Evolutionary conservation across 2,113 vertebrate genomes (phyloP).

Genomic region (Onychorhynchus coronatus): DNA sequence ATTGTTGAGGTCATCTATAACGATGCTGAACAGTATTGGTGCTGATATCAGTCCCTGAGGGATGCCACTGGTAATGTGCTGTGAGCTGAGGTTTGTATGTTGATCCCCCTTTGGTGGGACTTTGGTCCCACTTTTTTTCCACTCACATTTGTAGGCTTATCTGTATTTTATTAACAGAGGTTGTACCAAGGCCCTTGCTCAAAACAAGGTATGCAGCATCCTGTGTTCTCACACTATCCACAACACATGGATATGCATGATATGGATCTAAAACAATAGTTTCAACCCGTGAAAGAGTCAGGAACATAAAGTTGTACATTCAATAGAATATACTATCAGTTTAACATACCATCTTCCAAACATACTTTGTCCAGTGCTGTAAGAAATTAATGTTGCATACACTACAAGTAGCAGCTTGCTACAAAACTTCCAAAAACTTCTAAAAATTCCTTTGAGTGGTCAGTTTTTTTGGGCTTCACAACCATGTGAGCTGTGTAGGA

Average conservation of each 20-base stretch:
- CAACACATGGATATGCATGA: neutral
- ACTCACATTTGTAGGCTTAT: neutral
- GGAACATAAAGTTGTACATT: neutral
- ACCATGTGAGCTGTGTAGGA: neutral
- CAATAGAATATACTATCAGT: neutral
- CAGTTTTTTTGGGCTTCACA: neutral
- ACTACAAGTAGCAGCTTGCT: neutral
- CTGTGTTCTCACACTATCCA: neutral
- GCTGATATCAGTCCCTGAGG: neutral
- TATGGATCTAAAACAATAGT: neutral
- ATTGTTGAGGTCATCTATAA: neutral
- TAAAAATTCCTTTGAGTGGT: neutral
- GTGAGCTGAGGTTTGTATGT: neutral
- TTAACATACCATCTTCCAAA: neutral
- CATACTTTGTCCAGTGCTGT: neutral
- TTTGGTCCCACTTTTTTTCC: neutral
- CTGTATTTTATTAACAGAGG: neutral
- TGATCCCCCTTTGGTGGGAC: neutral
- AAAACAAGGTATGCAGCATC: neutral
- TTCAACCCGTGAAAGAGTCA: neutral
- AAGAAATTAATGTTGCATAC: neutral
- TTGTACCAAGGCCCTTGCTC: neutral
- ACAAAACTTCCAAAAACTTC: accelerated
- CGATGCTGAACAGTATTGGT: neutral
- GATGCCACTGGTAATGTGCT: neutral